These are phyloP conservation scores for Phyllotis vaccarum DNA, from an alignment of 2,797 vertebrate species.

Conservation along the genomic window DNA sequence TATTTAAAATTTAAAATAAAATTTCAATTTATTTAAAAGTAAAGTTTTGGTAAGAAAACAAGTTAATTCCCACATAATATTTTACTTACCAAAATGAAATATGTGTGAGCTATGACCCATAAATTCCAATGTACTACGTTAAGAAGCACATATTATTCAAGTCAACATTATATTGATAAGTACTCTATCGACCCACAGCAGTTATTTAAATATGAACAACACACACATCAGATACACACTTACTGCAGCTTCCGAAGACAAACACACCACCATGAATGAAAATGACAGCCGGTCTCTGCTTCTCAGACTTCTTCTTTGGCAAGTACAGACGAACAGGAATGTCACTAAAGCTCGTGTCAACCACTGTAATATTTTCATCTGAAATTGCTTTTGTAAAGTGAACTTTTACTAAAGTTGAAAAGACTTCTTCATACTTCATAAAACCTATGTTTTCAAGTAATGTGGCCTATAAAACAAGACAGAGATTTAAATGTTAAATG, in stretches of 20 bases:
- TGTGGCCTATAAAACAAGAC: not conserved
- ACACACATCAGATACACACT: not conserved
- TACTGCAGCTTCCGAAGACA: not conserved
- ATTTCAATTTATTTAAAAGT: not conserved
- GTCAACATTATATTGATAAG: not conserved
- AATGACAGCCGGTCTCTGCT: not conserved
- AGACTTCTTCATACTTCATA: not conserved
- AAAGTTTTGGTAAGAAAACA: not conserved
- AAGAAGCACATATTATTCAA: not conserved
- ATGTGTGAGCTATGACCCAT: not conserved
- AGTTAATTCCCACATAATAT: not conserved
- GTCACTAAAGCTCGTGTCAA: not conserved
- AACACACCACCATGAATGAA: not conserved
- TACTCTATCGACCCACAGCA: not conserved
- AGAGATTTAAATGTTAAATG: not conserved
- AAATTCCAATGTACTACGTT: not conserved
- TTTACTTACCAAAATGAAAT: not conserved
- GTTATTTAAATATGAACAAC: not conserved
- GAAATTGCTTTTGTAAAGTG: not conserved
- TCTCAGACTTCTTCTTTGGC: not conserved
- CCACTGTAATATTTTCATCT: constrained; percentile 9
- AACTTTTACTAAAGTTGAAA: not conserved
- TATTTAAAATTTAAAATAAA: too few species aligned
- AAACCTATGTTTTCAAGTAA: not conserved
- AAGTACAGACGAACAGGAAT: not conserved